Conservation (phyloP, 2,888 invertebrate species). For the Dusona sp. region DNA sequence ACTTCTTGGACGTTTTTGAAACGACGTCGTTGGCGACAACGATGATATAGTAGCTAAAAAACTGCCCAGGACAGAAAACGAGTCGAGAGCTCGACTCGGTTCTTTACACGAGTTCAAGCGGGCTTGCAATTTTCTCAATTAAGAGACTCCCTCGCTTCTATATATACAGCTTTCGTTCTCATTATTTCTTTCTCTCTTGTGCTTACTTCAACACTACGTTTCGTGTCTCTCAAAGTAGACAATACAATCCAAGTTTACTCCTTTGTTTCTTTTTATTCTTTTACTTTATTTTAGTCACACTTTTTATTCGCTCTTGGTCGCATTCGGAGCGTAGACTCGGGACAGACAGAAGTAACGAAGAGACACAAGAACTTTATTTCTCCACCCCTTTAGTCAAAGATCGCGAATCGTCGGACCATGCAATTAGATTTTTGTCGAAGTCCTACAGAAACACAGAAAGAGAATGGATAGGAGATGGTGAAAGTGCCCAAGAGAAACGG, state of each 20-base stretch:
- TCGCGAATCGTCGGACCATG: conserved; percentile 55
- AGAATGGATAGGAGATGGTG: conserved; percentile 19
- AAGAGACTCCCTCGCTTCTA: conserved; percentile 46
- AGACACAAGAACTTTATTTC: conserved; percentile 41
- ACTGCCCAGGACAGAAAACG: conserved; percentile 56
- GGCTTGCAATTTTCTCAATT: conserved; percentile 68
- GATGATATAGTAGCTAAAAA: conserved; percentile 46
- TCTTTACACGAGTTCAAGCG: conserved; percentile 61
- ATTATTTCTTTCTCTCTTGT: neutral
- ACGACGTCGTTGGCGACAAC: conserved; percentile 48
- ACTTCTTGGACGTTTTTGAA: conserved; percentile 58
- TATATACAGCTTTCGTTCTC: conserved; percentile 16
- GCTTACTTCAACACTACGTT: conserved; percentile 3
- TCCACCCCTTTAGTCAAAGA: conserved; percentile 7
- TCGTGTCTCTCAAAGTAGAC: conserved; percentile 22
- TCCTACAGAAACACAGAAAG: conserved; percentile 59
- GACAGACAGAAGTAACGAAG: conserved; percentile 62
- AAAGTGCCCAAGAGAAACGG: neutral
- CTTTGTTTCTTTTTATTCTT: conserved; percentile 15
- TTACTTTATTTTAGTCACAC: conserved; percentile 3
- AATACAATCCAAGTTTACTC: conserved; percentile 27
- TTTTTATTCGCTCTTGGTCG: conserved; percentile 5
- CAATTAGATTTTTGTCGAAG: conserved; percentile 69
- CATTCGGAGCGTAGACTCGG: conserved; percentile 46
- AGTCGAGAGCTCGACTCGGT: conserved; percentile 47